These are phyloP conservation scores for Xestia c-nigrum DNA, from an alignment of 2,888 invertebrate genomes.

Conservation along the genomic window DNA sequence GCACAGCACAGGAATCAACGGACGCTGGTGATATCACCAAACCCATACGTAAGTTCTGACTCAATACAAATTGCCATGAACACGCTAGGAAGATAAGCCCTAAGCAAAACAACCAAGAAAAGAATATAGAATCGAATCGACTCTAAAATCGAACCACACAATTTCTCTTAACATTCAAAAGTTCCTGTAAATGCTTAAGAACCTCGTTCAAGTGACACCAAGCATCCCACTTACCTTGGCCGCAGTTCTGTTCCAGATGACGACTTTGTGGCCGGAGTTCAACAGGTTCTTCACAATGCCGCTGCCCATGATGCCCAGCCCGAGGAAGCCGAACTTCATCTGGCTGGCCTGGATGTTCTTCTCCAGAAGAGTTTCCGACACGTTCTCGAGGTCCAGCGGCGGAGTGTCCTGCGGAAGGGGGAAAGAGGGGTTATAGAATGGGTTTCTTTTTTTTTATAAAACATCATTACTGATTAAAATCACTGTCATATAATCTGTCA, in stretches of 20 bases:
- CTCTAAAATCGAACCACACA: neutral
- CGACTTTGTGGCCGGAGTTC: slow-evolving; percentile 97
- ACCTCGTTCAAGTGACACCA: slow-evolving; percentile 41
- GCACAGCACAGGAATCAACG: neutral
- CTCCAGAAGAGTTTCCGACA: slow-evolving; percentile 94
- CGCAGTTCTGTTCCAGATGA: slow-evolving; percentile 98
- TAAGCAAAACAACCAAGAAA: neutral
- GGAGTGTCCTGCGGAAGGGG: slow-evolving; percentile 92
- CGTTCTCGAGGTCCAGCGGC: slow-evolving; percentile 94
- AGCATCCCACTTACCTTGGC: slow-evolving; percentile 93
- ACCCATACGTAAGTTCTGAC: neutral
- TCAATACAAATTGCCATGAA: neutral
- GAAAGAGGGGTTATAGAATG: slow-evolving; percentile 14
- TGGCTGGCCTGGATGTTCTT: slow-evolving; percentile 96
- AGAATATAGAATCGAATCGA: neutral
- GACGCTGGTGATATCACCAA: neutral
- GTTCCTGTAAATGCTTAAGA: slow-evolving; percentile 6
- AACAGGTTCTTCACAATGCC: slow-evolving; percentile 98
- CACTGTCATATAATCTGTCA: neutral
- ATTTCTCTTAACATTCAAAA: neutral
- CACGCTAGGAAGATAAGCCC: neutral
- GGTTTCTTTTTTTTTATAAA: neutral
- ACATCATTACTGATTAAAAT: neutral
- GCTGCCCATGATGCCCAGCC: slow-evolving; percentile 98
- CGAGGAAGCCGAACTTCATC: slow-evolving; percentile 98